phyloP scores from a whole-genome alignment of 53 echinoderm and acorn worm species.

The Temnopleurus reevesii region DNA sequence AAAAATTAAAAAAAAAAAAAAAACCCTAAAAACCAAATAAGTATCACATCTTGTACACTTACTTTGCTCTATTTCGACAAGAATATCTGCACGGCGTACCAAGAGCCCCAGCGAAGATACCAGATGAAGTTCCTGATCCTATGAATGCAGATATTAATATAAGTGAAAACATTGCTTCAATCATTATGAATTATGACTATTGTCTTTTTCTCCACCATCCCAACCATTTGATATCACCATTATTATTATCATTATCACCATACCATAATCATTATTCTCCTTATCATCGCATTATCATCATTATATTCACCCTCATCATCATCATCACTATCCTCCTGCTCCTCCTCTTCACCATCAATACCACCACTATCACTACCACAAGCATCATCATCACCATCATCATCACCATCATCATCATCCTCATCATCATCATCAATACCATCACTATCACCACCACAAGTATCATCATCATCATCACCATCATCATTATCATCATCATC shows the following conservation, averaged over 20 bases:
- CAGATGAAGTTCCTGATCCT: background rate
- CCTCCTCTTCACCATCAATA: constrained; percentile 10
- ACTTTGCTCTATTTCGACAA: constrained; percentile 28
- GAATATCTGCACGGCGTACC: constrained; percentile 19
- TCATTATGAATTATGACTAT: background rate
- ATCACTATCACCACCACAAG: background rate
- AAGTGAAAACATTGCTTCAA: too few species aligned
- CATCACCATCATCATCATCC: background rate
- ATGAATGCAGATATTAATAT: too few species aligned
- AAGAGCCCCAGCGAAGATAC: background rate
- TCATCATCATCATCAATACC: background rate
- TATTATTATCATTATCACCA: background rate
- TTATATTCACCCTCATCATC: background rate
- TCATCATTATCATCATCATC: constrained; percentile 18
- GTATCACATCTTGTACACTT: background rate
- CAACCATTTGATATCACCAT: background rate
- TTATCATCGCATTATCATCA: background rate
- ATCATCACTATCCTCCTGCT: background rate
- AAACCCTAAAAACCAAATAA: too few species aligned
- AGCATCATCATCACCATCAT: background rate
- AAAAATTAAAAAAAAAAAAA: too few species aligned
- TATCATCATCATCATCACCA: background rate
- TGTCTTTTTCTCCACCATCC: background rate
- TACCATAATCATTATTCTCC: background rate
- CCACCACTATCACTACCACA: background rate